Percentiles rank a stretch among this genome's conserved stretches.
Conservation (phyloP, 1,140 invertebrate species). For the Drosophila simulans region DNA sequence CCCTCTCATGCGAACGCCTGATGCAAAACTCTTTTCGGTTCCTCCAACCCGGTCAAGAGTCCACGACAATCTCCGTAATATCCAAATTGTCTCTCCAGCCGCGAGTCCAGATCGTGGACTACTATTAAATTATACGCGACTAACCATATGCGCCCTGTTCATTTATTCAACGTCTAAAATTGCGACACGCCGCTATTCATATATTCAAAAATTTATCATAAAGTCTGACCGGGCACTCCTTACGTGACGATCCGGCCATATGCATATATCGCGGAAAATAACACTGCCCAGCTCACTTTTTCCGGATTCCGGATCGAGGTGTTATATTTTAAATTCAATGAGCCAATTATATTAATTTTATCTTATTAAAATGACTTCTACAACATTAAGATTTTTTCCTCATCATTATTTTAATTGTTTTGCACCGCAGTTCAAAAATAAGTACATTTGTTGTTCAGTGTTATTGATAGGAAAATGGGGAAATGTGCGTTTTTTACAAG, state of each 20-base stretch:
- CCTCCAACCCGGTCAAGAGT: constrained; percentile 29
- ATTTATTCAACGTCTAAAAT: constrained; percentile 76
- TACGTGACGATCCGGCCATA: constrained; percentile 59
- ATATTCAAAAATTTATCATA: constrained; percentile 84
- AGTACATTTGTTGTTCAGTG: constrained; percentile 8
- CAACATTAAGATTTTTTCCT: not conserved
- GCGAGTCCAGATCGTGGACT: constrained; percentile 40
- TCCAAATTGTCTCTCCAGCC: constrained; percentile 37
- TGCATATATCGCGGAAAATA: constrained; percentile 36
- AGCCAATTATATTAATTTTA: too few relatives aligned
- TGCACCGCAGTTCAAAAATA: not conserved
- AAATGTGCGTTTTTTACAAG: constrained; percentile 48
- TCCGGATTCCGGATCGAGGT: too few relatives aligned
- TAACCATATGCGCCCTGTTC: constrained; percentile 59
- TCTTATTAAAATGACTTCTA: too few relatives aligned
- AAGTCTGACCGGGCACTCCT: constrained; percentile 56
- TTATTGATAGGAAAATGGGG: constrained; percentile 10
- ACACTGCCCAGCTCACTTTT: constrained; percentile 21
- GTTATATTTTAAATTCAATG: too few relatives aligned
- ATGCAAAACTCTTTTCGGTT: constrained; percentile 56
- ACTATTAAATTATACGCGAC: constrained; percentile 76
- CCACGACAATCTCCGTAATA: constrained; percentile 45
- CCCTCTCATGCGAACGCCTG: constrained; percentile 37
- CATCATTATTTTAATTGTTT: not conserved
- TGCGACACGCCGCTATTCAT: constrained; percentile 76